Evolutionary conservation across 1,140 invertebrate genomes (phyloP).

Genomic region (Microplitis demolitor): DNA sequence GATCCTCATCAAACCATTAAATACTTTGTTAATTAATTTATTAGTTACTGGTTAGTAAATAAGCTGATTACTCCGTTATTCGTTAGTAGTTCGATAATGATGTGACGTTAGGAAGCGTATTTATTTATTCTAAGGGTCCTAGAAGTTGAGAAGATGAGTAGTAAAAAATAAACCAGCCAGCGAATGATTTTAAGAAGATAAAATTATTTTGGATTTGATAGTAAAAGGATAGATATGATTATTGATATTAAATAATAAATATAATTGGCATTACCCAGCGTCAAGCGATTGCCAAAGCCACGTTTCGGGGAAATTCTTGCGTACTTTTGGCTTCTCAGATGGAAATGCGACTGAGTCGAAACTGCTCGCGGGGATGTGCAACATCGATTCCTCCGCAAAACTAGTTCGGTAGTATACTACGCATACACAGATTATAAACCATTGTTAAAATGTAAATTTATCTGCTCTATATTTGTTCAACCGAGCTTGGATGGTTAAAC

Average conservation of each 20-base stretch:
- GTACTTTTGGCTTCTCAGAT: slow-evolving; percentile 59
- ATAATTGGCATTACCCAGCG: slow-evolving; percentile 60
- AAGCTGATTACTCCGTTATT: too few relatives aligned
- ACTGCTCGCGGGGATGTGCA: slow-evolving; percentile 45
- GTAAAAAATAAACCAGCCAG: too few relatives aligned
- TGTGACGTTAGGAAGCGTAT: too few relatives aligned
- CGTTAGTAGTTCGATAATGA: too few relatives aligned
- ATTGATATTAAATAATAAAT: slow-evolving; percentile 27
- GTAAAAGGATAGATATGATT: background rate
- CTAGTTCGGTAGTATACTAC: slow-evolving; percentile 65
- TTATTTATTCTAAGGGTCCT: too few relatives aligned
- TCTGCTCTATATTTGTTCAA: background rate
- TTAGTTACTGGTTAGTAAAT: too few relatives aligned
- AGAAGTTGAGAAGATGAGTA: too few relatives aligned
- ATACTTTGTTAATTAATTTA: too few relatives aligned
- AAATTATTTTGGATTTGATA: too few relatives aligned
- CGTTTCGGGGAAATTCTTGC: slow-evolving; percentile 70
- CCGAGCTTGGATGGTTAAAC: background rate
- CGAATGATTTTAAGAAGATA: too few relatives aligned
- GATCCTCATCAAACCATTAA: too few relatives aligned
- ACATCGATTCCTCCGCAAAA: slow-evolving; percentile 46
- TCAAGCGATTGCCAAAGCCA: slow-evolving; percentile 69
- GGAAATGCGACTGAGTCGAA: slow-evolving; percentile 44
- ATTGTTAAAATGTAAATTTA: slow-evolving; percentile 11
- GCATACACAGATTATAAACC: slow-evolving; percentile 23